These are phyloP conservation scores for Tridacna crocea DNA, from an alignment of 2,888 invertebrate genomes.

Conservation along the genomic window DNA sequence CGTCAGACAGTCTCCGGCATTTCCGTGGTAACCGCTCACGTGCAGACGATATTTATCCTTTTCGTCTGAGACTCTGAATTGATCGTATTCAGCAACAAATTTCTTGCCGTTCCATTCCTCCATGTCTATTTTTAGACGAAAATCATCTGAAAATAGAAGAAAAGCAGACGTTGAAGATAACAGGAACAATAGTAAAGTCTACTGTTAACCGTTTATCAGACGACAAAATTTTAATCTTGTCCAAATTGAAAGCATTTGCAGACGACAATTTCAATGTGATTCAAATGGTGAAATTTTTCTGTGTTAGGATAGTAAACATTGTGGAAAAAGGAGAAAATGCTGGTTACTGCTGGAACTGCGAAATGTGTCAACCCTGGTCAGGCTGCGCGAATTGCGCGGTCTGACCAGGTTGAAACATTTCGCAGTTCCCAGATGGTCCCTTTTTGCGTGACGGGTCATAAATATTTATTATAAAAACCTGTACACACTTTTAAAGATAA, in stretches of 20 bases:
- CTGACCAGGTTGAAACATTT: background rate
- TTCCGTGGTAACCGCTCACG: constrained; percentile 91
- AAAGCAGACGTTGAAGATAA: background rate
- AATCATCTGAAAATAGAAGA: constrained; percentile 87
- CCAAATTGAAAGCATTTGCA: too few relatives aligned
- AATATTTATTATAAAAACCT: too few relatives aligned
- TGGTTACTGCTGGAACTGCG: background rate
- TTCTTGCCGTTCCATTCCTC: constrained; percentile 92
- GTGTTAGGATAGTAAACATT: too few relatives aligned
- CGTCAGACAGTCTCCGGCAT: constrained; percentile 93
- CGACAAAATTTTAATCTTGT: too few relatives aligned
- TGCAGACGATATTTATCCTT: constrained; percentile 90
- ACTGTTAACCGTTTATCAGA: too few relatives aligned
- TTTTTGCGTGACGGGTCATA: background rate
- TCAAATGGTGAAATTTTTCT: too few relatives aligned
- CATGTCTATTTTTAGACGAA: constrained; percentile 92
- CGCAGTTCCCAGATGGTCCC: background rate
- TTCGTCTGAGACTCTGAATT: constrained; percentile 89
- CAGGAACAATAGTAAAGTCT: too few relatives aligned
- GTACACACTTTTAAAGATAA: too few relatives aligned
- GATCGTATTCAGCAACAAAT: constrained; percentile 92
- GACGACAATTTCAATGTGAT: too few relatives aligned
- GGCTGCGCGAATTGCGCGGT: background rate
- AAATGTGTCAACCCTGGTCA: background rate
- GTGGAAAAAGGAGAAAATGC: too few relatives aligned